Base-by-base conservation (phyloP, 2,888 invertebrate species). In the Campoletis raptor region DNA sequence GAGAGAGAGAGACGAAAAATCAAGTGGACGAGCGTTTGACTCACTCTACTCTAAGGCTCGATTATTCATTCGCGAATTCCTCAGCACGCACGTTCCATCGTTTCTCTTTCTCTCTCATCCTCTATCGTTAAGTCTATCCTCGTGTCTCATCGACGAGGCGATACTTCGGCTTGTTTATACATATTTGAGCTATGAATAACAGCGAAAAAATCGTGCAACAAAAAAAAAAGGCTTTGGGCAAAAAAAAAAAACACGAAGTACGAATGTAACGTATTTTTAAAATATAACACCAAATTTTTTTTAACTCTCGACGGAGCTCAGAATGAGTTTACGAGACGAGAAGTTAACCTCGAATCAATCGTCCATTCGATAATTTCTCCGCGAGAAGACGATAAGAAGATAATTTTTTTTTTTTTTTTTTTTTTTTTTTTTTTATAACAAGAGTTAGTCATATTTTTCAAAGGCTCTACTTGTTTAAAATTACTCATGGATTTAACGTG, bases 61-160 rank as follows among this genome's bases (percentile, higher is more conserved):
- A 92, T 91, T 91, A 91, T 91, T 92, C 91, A 91, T 92, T 91
- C 87, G 91, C 87, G 84, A 90, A 90, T 91, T 88, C 90, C 89
- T 92, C 76, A 85, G 72, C 83, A 81, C 85, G 86, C 70, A 74
- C 81, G 74, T 78, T 74, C 69, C 88, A 77, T 64, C 73, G 64
- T 40, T 48, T 45, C 57, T 61, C 81, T 54, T 45, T 67, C 76
- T 18, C 64, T 45, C 67, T 61, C 72, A 12, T 40, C 42, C 64
- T 52, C 61, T 48, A 37, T 69, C 76, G 12, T 30, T 30, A 48
- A 64, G 70, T 76, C 70, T 66, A 21, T 67, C 30, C 42, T 21
- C 12, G 24, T 15, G 37, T 61, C 61, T 54, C 57, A n/a, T 45
- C 45, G 21, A 6, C 67, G 15, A 21, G 9, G 30, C 76, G 76